phyloP scores from a whole-genome alignment of 2,888 invertebrate genomes.

The Drosophila gaucha region DNA sequence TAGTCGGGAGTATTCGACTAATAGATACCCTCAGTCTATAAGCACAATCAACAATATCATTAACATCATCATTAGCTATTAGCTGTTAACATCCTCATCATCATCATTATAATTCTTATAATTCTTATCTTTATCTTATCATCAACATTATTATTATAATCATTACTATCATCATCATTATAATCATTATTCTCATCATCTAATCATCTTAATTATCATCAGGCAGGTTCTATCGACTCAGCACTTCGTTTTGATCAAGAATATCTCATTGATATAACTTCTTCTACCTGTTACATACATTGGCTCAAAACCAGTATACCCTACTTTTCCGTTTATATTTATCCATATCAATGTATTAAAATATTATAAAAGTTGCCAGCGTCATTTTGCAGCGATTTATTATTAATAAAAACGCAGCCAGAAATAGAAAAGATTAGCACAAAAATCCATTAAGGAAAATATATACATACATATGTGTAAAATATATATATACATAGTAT shows the following conservation, averaged over 20 bases:
- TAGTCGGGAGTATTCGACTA: conserved; percentile 1
- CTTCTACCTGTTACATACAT: not conserved
- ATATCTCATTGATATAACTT: no score
- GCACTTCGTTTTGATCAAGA: no score
- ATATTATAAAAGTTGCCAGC: conserved; percentile 37
- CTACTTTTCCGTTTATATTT: not conserved
- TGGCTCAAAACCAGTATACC: no score
- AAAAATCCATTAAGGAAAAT: conserved; percentile 28
- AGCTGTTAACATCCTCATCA: no score
- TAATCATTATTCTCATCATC: no score
- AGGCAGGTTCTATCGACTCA: no score
- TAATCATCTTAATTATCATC: no score
- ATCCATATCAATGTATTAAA: not conserved
- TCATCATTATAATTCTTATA: not conserved
- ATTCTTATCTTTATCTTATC: not conserved
- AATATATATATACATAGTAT: conserved; percentile 13
- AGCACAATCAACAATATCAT: not conserved
- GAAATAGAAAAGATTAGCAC: conserved; percentile 32
- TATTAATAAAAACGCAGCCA: conserved; percentile 29
- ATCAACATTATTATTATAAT: not conserved
- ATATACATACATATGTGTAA: conserved; percentile 5
- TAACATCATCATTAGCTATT: no score
- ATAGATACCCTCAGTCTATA: not conserved
- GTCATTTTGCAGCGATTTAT: conserved; percentile 73
- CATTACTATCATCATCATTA: not conserved